Base-by-base conservation (phyloP, 2,888 invertebrate species). In the Hedya salicella region DNA sequence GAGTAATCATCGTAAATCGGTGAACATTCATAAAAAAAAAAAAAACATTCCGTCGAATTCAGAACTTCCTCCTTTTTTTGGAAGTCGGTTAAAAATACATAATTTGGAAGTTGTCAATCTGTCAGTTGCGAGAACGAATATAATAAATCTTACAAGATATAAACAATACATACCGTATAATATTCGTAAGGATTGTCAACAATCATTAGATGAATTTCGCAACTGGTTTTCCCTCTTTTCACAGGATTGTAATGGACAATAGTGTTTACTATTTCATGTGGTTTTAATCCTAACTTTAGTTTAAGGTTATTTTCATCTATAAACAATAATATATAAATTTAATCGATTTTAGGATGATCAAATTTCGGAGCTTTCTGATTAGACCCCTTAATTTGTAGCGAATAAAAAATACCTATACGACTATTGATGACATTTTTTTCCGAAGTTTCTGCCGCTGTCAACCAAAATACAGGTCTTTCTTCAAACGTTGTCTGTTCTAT, bases 161-260 rank as follows among this genome's bases (percentile, higher is more conserved):
- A 36, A 36, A 36, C 4, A 36, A 36, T 36, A 36, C 13, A 14
- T 80, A 92, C 92, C 70, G 82, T 83, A 74, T 79, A 91, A 73
- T 80, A 83, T 77, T 92, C 92, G 60, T 85, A 92, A 16, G 91
- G 89, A 75, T 92, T 92, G 66, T 89, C 81, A 36, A 74, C 68
- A 61, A 91, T 89, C 2, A 79, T 78, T 19, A 91, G 68, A 68
- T 79, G 81, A 0, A 92, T 76, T 30, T 91, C 88, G 68, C 91
- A 90, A 42, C 67, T 79, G n/a, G 75, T 78, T 75, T 76, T 81
- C 2, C 91, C 91, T 73, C 80, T 89, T 30, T 68, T 79, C 52
- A 86, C 72, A 9, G 92, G 92, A 72, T 86, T 88, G 64, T 81
- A 92, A 74, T 82, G 77, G 48, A 88, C 77, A 32, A 78, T 69